Conservation (phyloP, 2,797 vertebrate genomes). For the Eulemur coronatus region DNA sequence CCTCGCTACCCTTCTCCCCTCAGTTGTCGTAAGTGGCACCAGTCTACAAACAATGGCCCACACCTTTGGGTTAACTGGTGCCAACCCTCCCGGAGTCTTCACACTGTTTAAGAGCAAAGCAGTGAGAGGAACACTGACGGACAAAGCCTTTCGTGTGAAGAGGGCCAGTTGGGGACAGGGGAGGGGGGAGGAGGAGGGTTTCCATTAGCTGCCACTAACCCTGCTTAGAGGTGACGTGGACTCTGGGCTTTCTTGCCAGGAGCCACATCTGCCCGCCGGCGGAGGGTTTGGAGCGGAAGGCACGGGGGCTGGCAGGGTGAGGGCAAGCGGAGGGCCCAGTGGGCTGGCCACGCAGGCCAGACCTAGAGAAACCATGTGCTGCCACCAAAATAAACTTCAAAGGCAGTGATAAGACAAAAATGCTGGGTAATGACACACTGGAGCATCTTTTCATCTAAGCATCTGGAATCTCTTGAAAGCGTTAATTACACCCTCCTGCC, state of each 20-base stretch:
- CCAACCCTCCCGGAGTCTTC: background rate
- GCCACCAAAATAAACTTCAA: conserved; percentile 70
- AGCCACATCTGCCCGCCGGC: background rate
- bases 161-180: background rate
- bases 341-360: background rate
- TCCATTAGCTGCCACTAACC: background rate
- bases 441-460: conserved; percentile 59
- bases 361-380: background rate
- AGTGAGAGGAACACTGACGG: background rate
- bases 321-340: background rate
- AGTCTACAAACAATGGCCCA: background rate
- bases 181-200: accelerated
- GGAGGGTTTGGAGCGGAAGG: background rate
- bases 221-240: background rate
- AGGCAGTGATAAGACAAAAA: conserved; percentile 53
- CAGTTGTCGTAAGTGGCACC: background rate
- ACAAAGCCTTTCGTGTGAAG: background rate
- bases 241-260: background rate
- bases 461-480: conserved; percentile 37
- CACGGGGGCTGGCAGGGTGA: background rate
- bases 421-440: conserved; percentile 46
- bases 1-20: background rate
- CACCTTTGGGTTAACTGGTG: background rate
- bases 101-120: background rate
- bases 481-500: conserved; percentile 58